Evolutionary conservation across 2,113 vertebrate genomes (phyloP).

Genomic region (Drymodes brunneopygia): DNA sequence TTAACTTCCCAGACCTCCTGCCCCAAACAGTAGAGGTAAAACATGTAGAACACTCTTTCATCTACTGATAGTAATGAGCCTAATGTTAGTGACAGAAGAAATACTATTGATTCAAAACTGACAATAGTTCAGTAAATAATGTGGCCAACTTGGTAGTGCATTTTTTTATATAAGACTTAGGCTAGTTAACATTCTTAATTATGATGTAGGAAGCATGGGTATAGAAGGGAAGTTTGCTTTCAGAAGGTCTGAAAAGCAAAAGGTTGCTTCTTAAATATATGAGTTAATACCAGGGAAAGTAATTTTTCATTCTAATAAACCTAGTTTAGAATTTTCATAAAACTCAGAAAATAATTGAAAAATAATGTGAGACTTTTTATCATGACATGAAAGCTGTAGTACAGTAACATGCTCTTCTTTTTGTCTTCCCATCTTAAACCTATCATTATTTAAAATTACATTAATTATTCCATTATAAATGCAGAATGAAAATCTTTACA

Average conservation of each 20-base stretch:
- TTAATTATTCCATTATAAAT: background rate
- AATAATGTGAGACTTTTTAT: background rate
- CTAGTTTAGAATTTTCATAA: background rate
- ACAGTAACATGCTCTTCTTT: background rate
- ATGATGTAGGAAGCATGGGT: background rate
- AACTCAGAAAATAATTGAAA: background rate
- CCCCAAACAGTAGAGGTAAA: background rate
- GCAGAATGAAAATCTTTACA: background rate
- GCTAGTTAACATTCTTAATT: background rate
- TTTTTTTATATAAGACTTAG: background rate
- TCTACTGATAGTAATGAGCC: background rate
- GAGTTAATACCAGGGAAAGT: background rate
- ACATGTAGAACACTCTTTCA: background rate
- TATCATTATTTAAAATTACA: background rate
- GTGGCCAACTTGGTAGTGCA: background rate
- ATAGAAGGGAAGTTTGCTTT: background rate
- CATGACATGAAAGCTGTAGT: background rate
- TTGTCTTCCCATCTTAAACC: background rate
- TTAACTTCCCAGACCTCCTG: background rate
- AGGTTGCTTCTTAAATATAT: background rate
- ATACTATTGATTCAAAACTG: background rate
- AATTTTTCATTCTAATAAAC: background rate
- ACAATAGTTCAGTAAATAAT: background rate
- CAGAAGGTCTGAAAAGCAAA: background rate
- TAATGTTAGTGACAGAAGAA: background rate